Base-by-base conservation (phyloP, 2,888 invertebrate genomes). In the Rugalucina vietnamica region DNA sequence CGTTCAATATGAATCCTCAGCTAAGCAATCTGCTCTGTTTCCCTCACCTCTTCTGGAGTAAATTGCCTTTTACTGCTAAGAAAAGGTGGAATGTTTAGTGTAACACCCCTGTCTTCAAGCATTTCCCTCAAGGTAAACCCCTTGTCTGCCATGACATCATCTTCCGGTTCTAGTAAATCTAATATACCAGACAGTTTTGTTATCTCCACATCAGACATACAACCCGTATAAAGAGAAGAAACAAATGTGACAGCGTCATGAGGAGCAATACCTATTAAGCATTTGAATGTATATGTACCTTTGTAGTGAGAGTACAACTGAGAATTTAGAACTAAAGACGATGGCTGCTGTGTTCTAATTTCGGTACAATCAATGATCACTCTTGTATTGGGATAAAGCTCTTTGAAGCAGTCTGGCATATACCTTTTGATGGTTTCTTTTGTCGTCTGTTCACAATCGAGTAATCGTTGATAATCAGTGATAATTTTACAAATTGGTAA, bases 291-390 rank as follows among this genome's bases (percentile, higher is more conserved):
- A 5, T 54, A 60, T 37, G 73, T 50, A 18, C 83, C 70, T 70
- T 88, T 88, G 54, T 88, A 88, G 49, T 80, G 32, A 14, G 83
- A 85, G 39, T 85, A 88, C 43, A 78, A 54, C 29, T 87, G 39
- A 14, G 85, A 85, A 24, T 82, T 83, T 4, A 84, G 73, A 27
- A 49, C 57, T 5, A 85, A 43, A 24, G 86, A 72, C n/a, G n/a
- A n/a, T n/a, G n/a, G n/a, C n/a, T n/a, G n/a, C n/a, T n/a, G n/a
- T n/a, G n/a, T n/a, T n/a, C n/a, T n/a, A n/a, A n/a, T n/a, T n/a
- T n/a, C n/a, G n/a, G n/a, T n/a, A n/a, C n/a, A n/a, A n/a, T n/a
- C n/a, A n/a, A n/a, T n/a, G 14, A 84, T 84, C 0, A 88, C 81
- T 37, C 83, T 54, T 21, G 78, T 81, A 37, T 32, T 29, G 18